Conservation (phyloP, 2,888 invertebrate species). For the Cactoblastis cactorum region DNA sequence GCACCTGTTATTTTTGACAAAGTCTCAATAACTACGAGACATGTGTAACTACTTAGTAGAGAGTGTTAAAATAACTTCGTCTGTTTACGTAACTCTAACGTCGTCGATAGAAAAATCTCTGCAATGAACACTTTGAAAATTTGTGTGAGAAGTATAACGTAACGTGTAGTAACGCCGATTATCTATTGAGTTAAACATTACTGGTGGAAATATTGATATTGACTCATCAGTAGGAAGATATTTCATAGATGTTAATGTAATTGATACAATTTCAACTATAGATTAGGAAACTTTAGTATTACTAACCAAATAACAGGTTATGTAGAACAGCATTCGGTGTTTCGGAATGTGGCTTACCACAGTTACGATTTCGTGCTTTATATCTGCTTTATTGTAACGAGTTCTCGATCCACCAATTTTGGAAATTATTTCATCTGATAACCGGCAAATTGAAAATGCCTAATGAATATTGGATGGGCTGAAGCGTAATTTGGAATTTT, state of each 20-base stretch:
- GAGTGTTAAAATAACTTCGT: too few relatives aligned
- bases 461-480: background rate
- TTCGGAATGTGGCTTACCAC: background rate
- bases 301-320: background rate
- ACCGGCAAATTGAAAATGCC: background rate
- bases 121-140: too few relatives aligned
- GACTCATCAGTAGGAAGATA: too few relatives aligned
- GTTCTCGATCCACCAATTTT: background rate
- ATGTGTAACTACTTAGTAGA: too few relatives aligned
- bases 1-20: conserved; percentile 3
- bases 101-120: too few relatives aligned
- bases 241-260: background rate
- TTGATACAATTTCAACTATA: background rate
- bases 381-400: background rate
- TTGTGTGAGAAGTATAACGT: too few relatives aligned
- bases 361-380: background rate
- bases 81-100: too few relatives aligned
- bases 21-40: background rate
- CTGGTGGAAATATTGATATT: too few relatives aligned
- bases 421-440: background rate
- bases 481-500: background rate
- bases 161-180: too few relatives aligned
- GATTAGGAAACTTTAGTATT: background rate
- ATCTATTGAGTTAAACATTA: too few relatives aligned
- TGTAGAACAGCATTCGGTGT: background rate